A percentile compares a stretch with the other conserved stretches of the same genome.
Conservation (phyloP, 2,113 vertebrate genomes). For the Eretmochelys imbricata region DNA sequence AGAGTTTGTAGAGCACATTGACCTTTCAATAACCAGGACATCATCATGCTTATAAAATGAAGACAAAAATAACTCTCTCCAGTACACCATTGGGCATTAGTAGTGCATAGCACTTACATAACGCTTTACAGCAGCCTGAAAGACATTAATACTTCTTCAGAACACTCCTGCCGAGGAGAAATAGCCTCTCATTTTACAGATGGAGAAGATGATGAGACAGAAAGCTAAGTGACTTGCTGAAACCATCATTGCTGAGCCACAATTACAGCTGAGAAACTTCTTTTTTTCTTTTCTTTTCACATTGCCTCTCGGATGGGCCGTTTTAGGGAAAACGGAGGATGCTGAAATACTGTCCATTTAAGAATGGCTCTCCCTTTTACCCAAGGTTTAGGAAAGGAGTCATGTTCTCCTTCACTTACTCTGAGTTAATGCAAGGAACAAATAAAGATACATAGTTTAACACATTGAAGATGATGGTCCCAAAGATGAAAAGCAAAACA, state of each 20-base stretch:
- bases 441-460: background rate
- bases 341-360: background rate
- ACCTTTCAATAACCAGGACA: constrained; percentile 35
- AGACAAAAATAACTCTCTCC: constrained; percentile 61
- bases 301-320: fast-evolving
- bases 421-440: background rate
- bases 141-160: constrained; percentile 18
- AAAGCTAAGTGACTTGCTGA: background rate
- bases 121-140: constrained; percentile 46
- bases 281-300: background rate
- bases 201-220: background rate
- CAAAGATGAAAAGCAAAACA: background rate
- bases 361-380: background rate
- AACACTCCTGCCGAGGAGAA: constrained; percentile 29
- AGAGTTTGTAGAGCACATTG: background rate
- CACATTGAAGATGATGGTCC: background rate
- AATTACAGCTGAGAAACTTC: background rate
- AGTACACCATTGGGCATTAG: constrained; percentile 55
- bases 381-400: background rate
- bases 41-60: constrained; percentile 53
- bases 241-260: background rate
- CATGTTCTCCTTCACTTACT: background rate
- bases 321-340: background rate
- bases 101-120: constrained; percentile 66
- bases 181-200: background rate